Conservation (phyloP, 2,113 vertebrate genomes). For the Polypterus senegalus region DNA sequence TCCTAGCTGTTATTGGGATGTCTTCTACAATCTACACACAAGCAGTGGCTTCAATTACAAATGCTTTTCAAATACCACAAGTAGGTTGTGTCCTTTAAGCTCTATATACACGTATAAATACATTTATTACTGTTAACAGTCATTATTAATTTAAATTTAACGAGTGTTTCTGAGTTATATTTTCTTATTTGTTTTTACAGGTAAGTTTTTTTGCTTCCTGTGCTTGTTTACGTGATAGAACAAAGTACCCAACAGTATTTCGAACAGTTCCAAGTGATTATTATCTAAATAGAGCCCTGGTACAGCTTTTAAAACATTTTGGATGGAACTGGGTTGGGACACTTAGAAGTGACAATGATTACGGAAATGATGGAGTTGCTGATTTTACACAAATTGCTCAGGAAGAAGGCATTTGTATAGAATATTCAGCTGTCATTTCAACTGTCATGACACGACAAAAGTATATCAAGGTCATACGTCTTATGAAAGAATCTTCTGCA, state of each 20-base stretch:
- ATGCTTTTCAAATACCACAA: not conserved
- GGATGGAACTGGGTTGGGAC: conserved; percentile 42
- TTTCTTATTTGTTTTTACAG: conserved; percentile 21
- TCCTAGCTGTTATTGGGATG: not conserved
- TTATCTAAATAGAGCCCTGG: conserved; percentile 27
- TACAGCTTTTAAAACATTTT: conserved; percentile 35
- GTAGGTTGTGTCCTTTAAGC: not conserved
- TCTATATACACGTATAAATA: no score
- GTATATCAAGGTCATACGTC: not conserved
- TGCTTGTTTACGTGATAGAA: conserved; percentile 37
- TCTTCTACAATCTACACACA: not conserved
- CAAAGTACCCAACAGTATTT: conserved; percentile 31
- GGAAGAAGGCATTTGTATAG: conserved; percentile 30
- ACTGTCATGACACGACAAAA: not conserved
- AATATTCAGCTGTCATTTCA: conserved; percentile 19
- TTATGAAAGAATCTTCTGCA: conserved; percentile 25
- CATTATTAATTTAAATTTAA: not conserved
- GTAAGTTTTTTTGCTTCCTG: conserved; percentile 37
- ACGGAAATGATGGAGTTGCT: conserved; percentile 18
- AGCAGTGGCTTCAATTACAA: not conserved
- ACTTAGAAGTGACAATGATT: conserved; percentile 14
- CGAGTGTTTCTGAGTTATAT: not conserved
- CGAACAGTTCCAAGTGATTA: conserved; percentile 38
- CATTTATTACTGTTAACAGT: no score
- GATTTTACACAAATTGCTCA: conserved; percentile 21